Evolutionary conservation across 1,140 invertebrate species (phyloP).

Genomic region (Elysia chlorotica): DNA sequence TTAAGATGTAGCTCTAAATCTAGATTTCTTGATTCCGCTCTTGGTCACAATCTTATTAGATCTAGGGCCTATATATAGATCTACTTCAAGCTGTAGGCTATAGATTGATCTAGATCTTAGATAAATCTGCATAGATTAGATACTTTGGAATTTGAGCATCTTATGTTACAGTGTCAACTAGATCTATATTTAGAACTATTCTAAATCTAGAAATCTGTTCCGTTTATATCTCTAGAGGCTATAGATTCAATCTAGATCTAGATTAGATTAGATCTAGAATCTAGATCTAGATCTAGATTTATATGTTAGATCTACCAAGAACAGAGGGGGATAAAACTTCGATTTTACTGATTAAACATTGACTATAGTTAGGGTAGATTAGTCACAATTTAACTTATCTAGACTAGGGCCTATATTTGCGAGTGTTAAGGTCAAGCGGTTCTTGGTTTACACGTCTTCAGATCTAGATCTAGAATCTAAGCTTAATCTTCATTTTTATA

Average conservation of each 20-base stretch:
- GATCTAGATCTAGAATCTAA: too few species aligned
- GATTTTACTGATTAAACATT: not conserved
- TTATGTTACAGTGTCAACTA: too few species aligned
- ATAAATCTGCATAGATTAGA: too few species aligned
- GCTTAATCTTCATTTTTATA: too few species aligned
- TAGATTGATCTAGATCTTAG: too few species aligned
- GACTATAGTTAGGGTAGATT: not conserved
- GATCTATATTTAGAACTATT: not conserved
- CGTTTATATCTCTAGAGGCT: not conserved
- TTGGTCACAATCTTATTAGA: too few species aligned
- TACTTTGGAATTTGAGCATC: too few species aligned
- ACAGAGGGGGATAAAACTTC: not conserved
- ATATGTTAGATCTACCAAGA: not conserved
- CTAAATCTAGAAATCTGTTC: not conserved
- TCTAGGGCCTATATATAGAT: too few species aligned
- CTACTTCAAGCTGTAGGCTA: too few species aligned
- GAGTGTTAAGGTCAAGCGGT: not conserved
- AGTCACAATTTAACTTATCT: not conserved
- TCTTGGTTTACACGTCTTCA: not conserved
- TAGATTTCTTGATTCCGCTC: too few species aligned
- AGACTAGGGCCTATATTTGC: too few species aligned
- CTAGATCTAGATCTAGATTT: conserved; percentile 4
- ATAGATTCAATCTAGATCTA: conserved; percentile 8
- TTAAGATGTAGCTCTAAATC: too few species aligned
- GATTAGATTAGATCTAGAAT: conserved; percentile 9